These are phyloP conservation scores for Branchellion lobata DNA, from an alignment of 2,888 invertebrate species.

Conservation along the genomic window DNA sequence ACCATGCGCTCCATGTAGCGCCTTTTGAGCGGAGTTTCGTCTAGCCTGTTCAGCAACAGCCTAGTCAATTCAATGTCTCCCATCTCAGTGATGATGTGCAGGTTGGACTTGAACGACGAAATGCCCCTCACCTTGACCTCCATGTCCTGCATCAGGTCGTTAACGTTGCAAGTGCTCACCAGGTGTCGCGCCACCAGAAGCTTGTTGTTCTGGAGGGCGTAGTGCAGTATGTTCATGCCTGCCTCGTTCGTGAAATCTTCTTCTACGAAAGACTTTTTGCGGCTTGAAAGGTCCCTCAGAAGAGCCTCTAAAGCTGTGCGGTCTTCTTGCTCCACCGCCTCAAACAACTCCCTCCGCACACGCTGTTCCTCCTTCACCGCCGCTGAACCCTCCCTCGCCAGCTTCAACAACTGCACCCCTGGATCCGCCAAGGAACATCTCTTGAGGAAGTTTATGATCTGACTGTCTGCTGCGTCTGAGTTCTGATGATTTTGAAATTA, in stretches of 20 bases:
- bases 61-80: constrained; percentile 52
- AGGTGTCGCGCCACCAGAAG: constrained; percentile 35
- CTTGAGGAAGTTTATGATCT: neutral
- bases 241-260: constrained; percentile 28
- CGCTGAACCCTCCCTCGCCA: neutral
- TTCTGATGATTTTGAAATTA: neutral
- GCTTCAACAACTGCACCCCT: neutral
- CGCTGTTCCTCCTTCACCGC: neutral
- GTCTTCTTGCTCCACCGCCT: constrained; percentile 41
- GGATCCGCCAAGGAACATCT: neutral
- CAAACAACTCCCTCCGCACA: constrained; percentile 42
- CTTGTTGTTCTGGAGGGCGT: constrained; percentile 41
- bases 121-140: constrained; percentile 44
- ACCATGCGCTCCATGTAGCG: constrained; percentile 43
- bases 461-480: neutral
- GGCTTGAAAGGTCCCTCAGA: neutral
- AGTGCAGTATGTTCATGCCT: constrained; percentile 43
- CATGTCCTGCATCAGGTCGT: constrained; percentile 46
- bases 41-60: constrained; percentile 39
- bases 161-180: constrained; percentile 16
- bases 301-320: neutral
- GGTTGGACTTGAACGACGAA: constrained; percentile 54
- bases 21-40: neutral
- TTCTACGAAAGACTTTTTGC: constrained; percentile 22
- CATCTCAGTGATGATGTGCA: constrained; percentile 56